Conservation (phyloP, 92 coral and sea anemone species). For the Siderastrea radians region DNA sequence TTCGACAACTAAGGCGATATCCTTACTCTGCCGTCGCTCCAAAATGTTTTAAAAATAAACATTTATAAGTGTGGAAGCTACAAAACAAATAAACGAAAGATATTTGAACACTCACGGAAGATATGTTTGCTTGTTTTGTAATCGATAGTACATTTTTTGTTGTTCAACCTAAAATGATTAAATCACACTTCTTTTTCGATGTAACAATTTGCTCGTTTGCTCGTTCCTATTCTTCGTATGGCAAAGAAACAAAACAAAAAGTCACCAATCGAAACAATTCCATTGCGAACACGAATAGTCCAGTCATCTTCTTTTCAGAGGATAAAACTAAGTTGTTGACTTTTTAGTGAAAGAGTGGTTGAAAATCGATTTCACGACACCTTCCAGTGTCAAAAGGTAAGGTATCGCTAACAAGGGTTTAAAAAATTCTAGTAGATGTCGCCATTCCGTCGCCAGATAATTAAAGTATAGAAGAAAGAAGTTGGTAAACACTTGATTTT, state of each 20-base stretch:
- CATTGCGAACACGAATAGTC: too few relatives aligned
- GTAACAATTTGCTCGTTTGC: neutral
- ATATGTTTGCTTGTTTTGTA: neutral
- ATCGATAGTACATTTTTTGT: neutral
- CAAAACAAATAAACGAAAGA: slow-evolving; percentile 14
- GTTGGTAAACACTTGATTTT: neutral
- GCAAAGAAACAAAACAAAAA: too few relatives aligned
- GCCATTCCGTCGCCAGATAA: neutral
- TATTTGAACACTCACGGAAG: neutral
- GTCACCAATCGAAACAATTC: too few relatives aligned
- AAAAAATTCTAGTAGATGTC: neutral
- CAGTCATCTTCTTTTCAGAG: neutral
- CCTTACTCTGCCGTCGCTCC: neutral
- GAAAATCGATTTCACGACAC: neutral
- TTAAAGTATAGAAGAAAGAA: neutral
- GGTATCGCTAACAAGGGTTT: neutral
- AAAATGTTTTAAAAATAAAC: slow-evolving; percentile 10
- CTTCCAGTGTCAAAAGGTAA: neutral
- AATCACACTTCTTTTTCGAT: too few relatives aligned
- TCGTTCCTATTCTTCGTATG: neutral
- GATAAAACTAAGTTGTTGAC: neutral
- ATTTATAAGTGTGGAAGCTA: neutral
- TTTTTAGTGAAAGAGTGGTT: neutral
- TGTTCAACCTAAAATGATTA: neutral
- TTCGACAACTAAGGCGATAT: neutral